phyloP scores from a whole-genome alignment of 2,797 vertebrate genomes.

The Megaceryle alcyon region DNA sequence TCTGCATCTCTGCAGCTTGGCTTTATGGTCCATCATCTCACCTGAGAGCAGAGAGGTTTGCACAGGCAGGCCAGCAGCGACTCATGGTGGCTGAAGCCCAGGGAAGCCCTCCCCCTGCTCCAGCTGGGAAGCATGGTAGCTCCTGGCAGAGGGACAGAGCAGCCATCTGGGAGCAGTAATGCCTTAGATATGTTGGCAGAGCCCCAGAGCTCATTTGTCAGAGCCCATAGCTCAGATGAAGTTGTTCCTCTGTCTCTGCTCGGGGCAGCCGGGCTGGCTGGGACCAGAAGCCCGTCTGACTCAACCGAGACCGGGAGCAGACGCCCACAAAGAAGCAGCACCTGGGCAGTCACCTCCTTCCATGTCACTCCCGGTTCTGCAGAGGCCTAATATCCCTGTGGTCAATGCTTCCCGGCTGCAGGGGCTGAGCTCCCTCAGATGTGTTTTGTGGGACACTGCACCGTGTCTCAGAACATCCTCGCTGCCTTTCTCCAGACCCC shows the following conservation, averaged over 20 bases:
- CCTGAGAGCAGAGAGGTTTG: neutral
- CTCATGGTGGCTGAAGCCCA: neutral
- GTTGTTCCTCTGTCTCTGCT: neutral
- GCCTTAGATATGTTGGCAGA: neutral
- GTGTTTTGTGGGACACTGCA: neutral
- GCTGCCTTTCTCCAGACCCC: neutral
- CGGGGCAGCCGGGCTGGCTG: neutral
- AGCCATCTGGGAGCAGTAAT: neutral
- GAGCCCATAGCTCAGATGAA: neutral
- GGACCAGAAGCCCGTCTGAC: neutral
- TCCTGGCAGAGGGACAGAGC: neutral
- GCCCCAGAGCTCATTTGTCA: neutral
- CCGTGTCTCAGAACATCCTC: rapidly evolving
- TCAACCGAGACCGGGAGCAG: rapidly evolving
- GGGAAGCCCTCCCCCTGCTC: neutral
- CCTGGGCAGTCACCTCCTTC: no score
- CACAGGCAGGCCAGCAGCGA: neutral
- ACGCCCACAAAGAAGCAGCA: no score
- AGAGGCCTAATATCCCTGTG: neutral
- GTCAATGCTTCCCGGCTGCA: neutral
- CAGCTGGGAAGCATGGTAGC: neutral
- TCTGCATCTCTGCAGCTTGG: neutral
- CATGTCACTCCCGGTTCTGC: rapidly evolving
- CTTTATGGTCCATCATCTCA: neutral
- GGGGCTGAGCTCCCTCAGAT: neutral